Evolutionary conservation across 2,888 invertebrate genomes (phyloP).

Genomic region (Trachelus iudaicus): DNA sequence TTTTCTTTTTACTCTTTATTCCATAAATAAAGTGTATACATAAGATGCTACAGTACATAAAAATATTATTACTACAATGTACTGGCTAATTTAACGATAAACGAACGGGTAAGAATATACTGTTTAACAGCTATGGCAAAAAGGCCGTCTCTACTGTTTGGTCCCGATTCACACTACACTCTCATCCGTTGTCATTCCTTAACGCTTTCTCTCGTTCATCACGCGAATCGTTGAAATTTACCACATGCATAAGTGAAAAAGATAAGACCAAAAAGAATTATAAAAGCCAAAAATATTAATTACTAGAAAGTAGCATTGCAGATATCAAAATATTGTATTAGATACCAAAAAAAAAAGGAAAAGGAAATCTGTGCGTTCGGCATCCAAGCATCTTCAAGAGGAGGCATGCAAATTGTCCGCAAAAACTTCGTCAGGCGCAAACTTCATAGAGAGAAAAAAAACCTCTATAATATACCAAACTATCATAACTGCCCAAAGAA

Average conservation of each 20-base stretch:
- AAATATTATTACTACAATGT: constrained; percentile 37
- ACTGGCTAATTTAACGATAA: background rate
- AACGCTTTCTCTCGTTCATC: background rate
- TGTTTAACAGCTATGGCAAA: background rate
- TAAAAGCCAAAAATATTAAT: background rate
- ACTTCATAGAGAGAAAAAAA: background rate
- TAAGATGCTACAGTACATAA: constrained; percentile 19
- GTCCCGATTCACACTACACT: background rate
- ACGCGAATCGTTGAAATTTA: background rate
- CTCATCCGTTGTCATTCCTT: background rate
- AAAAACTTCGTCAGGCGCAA: constrained; percentile 1
- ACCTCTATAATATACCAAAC: background rate
- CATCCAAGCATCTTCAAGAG: background rate
- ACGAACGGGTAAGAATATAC: background rate
- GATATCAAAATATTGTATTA: background rate
- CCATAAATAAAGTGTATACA: constrained; percentile 43
- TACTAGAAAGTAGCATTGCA: background rate
- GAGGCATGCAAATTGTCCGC: background rate
- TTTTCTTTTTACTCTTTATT: constrained; percentile 27
- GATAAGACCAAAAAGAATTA: background rate
- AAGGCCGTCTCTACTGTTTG: background rate
- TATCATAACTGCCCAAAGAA: background rate
- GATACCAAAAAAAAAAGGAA: background rate
- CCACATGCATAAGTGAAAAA: background rate
- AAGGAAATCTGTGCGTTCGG: background rate